These are phyloP conservation scores for Aphelinus certus DNA, from an alignment of 1,140 invertebrate genomes.

Conservation along the genomic window DNA sequence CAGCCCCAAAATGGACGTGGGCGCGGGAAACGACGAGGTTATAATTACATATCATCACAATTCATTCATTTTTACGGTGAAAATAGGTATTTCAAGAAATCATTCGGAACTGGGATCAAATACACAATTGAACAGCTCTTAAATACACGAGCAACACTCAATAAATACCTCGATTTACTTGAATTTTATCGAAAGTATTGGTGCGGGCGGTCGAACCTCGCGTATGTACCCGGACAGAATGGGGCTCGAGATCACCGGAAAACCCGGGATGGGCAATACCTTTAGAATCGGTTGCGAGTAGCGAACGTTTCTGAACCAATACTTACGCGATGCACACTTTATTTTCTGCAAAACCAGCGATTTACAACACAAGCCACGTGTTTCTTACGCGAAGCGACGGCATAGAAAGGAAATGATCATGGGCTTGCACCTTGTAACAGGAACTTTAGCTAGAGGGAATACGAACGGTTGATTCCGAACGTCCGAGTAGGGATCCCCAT, in stretches of 20 bases:
- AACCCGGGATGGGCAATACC: neutral
- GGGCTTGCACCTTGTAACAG: slow-evolving; percentile 10
- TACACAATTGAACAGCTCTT: too few relatives aligned
- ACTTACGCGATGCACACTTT: slow-evolving; percentile 52
- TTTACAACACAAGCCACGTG: slow-evolving; percentile 55
- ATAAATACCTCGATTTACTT: neutral
- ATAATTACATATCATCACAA: too few relatives aligned
- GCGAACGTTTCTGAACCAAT: neutral
- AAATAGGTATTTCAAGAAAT: too few relatives aligned
- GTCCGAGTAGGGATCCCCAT: too few relatives aligned
- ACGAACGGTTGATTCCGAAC: neutral
- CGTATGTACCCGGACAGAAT: neutral
- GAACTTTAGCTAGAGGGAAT: slow-evolving; percentile 9
- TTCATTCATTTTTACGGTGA: too few relatives aligned
- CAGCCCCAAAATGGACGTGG: too few relatives aligned
- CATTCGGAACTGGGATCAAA: too few relatives aligned
- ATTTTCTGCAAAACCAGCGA: slow-evolving; percentile 50
- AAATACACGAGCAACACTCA: too few relatives aligned
- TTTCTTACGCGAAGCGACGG: slow-evolving; percentile 49
- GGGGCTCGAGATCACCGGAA: neutral
- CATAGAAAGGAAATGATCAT: slow-evolving; percentile 50
- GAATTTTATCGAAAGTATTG: neutral
- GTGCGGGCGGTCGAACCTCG: neutral
- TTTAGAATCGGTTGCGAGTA: neutral
- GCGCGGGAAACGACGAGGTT: too few relatives aligned